These are phyloP conservation scores for Corynorhinus townsendii DNA, from an alignment of 2,113 vertebrate genomes.

Conservation along the genomic window DNA sequence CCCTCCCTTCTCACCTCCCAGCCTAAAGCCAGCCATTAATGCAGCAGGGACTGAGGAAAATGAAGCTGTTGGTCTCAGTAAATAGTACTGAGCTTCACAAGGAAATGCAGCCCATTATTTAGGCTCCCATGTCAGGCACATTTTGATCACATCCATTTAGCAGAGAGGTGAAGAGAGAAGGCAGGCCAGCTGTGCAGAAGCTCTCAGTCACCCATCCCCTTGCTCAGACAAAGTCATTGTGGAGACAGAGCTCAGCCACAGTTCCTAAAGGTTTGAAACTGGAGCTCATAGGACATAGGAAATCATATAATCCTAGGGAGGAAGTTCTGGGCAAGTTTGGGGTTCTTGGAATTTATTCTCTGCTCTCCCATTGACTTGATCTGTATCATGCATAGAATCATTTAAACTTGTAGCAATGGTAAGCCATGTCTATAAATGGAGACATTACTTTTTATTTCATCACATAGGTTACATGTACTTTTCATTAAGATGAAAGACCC, in stretches of 20 bases:
- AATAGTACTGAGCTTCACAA: conserved; percentile 79
- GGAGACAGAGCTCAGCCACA: background rate
- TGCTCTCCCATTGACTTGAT: background rate
- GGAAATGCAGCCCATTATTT: conserved; percentile 78
- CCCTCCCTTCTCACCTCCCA: conserved; percentile 72
- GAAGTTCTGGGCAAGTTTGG: background rate
- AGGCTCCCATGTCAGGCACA: conserved; percentile 73
- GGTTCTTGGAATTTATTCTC: background rate
- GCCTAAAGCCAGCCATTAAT: conserved; percentile 81
- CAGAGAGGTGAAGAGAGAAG: conserved; percentile 64
- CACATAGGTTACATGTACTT: background rate
- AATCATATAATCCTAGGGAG: background rate
- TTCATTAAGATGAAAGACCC: background rate
- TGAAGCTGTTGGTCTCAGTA: conserved; percentile 82
- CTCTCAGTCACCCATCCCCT: background rate
- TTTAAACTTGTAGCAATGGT: background rate
- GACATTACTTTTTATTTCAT: background rate
- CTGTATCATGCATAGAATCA: background rate
- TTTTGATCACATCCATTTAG: conserved; percentile 80
- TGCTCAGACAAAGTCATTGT: background rate
- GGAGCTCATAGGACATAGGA: background rate
- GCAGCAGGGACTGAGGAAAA: conserved; percentile 79
- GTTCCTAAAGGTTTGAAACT: background rate
- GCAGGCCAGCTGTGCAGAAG: conserved; percentile 26
- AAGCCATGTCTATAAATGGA: background rate